A percentile compares a stretch with the other conserved stretches of the same genome.
These are phyloP conservation scores for silkworm (Bombyx mori) DNA, from an alignment of 1,140 invertebrate genomes.

Conservation along the genomic window DNA sequence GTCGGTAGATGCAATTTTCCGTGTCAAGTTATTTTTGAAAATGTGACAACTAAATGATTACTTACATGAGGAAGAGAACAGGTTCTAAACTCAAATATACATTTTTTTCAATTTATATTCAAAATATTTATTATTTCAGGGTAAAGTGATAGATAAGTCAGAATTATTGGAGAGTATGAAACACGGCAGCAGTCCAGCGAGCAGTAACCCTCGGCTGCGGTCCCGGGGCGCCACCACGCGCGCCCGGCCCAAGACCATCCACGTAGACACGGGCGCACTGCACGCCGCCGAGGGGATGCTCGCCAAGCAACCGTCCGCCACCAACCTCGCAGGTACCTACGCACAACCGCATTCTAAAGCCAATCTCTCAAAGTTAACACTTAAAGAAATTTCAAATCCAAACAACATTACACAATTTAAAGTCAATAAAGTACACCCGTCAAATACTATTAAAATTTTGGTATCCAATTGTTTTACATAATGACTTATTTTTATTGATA, in stretches of 20 bases:
- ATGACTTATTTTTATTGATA: no score
- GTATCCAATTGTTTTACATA: no score
- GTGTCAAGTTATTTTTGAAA: no score
- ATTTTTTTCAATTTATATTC: not conserved
- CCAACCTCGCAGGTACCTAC: constrained; percentile 82
- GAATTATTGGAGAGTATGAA: constrained; percentile 78
- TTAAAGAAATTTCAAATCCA: no score
- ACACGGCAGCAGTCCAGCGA: constrained; percentile 21
- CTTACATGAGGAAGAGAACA: no score
- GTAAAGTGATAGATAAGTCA: constrained; percentile 81
- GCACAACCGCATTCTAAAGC: not conserved
- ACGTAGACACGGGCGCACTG: constrained; percentile 84
- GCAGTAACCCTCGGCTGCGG: constrained; percentile 23
- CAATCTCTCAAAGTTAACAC: no score
- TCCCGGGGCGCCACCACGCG: constrained; percentile 45
- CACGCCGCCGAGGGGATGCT: constrained; percentile 82
- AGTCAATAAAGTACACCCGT: no score
- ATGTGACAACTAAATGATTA: no score
- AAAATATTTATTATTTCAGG: constrained; percentile 51
- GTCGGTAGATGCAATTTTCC: no score
- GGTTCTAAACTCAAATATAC: no score
- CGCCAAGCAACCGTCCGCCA: constrained; percentile 85
- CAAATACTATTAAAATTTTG: no score
- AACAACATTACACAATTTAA: no score
- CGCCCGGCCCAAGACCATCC: constrained; percentile 88